Base-by-base conservation (phyloP, 2,888 invertebrate genomes). In the Pharmacophagus antenor region DNA sequence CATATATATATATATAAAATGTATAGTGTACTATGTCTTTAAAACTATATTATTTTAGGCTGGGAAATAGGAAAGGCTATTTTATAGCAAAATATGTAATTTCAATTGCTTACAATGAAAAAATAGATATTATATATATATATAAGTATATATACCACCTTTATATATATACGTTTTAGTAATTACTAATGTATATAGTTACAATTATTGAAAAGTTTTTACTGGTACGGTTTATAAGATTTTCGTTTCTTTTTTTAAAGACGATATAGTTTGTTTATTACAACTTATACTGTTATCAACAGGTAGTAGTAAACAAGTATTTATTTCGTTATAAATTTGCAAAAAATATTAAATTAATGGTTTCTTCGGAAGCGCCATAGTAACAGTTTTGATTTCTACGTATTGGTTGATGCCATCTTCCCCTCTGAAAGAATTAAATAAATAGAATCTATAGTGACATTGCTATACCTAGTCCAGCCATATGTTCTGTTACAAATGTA, bases 361-460 rank as follows among this genome's bases (percentile, higher is more conserved):
- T 62, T 74, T 66, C 62, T 85, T 84, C 81, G 94, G 72, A 85
- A 95, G 57, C 88, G 94, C 79, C 61, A 96, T 92, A 2, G 94
- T 93, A 50, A 96, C 92, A 5, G 95, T 95, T 80, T 96, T 97
- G 6, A 92, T 92, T 82, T 96, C 96, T 72, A 96, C 83, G 75
- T 97, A 97, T 73, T 93, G 94, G 65, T 94, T 93, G 67, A 97
- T 82, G 0, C 95, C 94, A 68, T 95, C 96, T 79, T 94, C 94
- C 50, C 96, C 96, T 73, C 95, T 95, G 82, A 57, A 92, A 92
- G 58, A 50, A 18, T 6, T 17, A 27, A 37, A 22, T 21, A 21
- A n/a, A 1, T 42, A 7, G 1, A 42, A 17, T 42, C 1, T 17
- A 15, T 2, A 17, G 8, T 42, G 10, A 12, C 15, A 15, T 12